A percentile compares a stretch with the other conserved stretches of the same genome.
These are phyloP conservation scores for Cyclophora albipunctata DNA, from an alignment of 2,888 invertebrate genomes.

Conservation along the genomic window DNA sequence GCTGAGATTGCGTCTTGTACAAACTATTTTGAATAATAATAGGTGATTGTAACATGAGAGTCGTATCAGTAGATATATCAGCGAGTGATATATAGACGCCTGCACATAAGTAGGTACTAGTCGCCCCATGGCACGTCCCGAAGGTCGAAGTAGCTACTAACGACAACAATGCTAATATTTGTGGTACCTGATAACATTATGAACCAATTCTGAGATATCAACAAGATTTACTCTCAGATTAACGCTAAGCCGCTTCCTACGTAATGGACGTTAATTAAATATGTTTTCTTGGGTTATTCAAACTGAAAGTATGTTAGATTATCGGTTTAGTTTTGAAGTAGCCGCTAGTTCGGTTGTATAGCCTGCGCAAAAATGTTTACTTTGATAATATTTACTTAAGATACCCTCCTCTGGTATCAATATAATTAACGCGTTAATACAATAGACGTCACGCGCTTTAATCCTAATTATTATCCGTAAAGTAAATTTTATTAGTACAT, in stretches of 20 bases:
- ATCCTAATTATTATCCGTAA: too few relatives aligned
- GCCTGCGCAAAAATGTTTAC: slow-evolving; percentile 6
- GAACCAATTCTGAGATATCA: slow-evolving; percentile 67
- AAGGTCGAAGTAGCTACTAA: slow-evolving; percentile 54
- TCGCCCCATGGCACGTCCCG: slow-evolving; percentile 36
- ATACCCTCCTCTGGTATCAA: too few relatives aligned
- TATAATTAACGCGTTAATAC: too few relatives aligned
- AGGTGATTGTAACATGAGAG: slow-evolving; percentile 35
- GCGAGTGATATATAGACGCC: too few relatives aligned
- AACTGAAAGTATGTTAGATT: slow-evolving; percentile 22
- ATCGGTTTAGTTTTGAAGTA: slow-evolving; percentile 9
- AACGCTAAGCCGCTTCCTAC: slow-evolving; percentile 53
- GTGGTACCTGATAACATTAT: slow-evolving; percentile 63
- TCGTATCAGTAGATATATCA: slow-evolving; percentile 3
- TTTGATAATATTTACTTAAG: background rate
- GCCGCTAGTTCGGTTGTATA: slow-evolving; percentile 3
- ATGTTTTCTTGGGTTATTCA: slow-evolving; percentile 33
- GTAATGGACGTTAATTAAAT: slow-evolving; percentile 41
- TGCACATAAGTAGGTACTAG: slow-evolving; percentile 25
- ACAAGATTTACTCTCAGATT: slow-evolving; percentile 70
- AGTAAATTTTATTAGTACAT: too few relatives aligned
- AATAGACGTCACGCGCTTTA: too few relatives aligned
- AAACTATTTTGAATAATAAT: slow-evolving; percentile 42
- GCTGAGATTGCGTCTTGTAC: slow-evolving; percentile 7
- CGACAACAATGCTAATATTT: slow-evolving; percentile 65